These are phyloP conservation scores for Cenopis cana DNA, from an alignment of 2,888 invertebrate genomes.

Conservation along the genomic window DNA sequence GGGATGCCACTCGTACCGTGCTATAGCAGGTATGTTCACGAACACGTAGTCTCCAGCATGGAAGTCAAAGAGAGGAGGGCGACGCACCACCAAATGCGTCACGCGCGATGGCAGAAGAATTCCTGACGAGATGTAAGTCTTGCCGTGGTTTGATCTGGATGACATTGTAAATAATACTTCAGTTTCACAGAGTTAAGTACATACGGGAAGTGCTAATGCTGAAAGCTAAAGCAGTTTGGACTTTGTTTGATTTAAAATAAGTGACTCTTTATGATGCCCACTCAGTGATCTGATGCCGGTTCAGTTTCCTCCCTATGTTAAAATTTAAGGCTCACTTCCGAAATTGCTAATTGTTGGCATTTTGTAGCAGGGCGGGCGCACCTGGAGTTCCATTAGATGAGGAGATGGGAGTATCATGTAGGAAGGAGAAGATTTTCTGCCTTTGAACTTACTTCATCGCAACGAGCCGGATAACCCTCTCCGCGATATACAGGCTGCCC, in stretches of 20 bases:
- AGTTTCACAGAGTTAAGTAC: background rate
- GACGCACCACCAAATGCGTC: constrained; percentile 94
- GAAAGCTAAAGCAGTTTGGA: background rate
- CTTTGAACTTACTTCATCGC: constrained; percentile 71
- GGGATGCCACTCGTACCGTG: constrained; percentile 98
- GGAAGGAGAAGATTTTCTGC: background rate
- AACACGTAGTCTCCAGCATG: constrained; percentile 97
- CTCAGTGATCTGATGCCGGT: too few relatives aligned
- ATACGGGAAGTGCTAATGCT: background rate
- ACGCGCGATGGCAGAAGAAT: constrained; percentile 94
- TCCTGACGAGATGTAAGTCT: constrained; percentile 95
- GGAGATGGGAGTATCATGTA: background rate
- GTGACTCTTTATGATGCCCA: too few relatives aligned
- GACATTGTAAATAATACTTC: background rate
- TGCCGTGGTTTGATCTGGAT: constrained; percentile 90
- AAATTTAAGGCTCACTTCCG: background rate
- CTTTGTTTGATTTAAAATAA: background rate
- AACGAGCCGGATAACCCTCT: constrained; percentile 87
- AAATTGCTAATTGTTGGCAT: background rate
- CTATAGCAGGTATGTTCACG: constrained; percentile 96
- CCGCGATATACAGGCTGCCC: constrained; percentile 90
- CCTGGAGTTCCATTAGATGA: background rate
- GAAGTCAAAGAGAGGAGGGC: constrained; percentile 94
- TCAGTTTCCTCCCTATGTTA: background rate
- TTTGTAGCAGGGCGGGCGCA: background rate